These are phyloP conservation scores for Uria aalge DNA, from an alignment of 2,113 vertebrate genomes.

Conservation along the genomic window DNA sequence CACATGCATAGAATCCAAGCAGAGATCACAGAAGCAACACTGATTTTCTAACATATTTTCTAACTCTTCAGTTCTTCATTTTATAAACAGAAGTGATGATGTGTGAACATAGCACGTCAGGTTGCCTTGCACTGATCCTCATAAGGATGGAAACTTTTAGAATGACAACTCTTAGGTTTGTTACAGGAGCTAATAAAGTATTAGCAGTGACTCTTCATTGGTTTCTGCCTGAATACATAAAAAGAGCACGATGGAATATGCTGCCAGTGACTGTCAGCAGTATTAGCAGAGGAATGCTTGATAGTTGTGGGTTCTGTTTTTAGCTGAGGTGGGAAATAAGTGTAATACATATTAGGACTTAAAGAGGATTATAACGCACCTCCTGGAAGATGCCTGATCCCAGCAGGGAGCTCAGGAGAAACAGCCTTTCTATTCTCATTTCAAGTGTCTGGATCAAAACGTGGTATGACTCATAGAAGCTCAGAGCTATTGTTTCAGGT, in stretches of 20 bases:
- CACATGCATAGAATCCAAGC: neutral
- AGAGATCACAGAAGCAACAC: neutral
- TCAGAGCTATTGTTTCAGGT: neutral
- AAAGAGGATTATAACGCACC: neutral
- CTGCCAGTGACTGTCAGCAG: neutral
- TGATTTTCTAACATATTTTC: neutral
- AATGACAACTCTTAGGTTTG: neutral
- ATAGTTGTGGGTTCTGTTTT: neutral
- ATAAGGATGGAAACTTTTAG: neutral
- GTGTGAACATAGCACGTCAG: neutral
- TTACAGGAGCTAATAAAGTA: neutral
- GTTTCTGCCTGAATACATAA: neutral
- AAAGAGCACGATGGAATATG: neutral
- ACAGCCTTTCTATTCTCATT: neutral
- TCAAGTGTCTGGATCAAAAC: neutral
- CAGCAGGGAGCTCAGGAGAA: neutral
- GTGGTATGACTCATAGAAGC: neutral
- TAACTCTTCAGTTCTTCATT: neutral
- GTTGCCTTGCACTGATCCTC: neutral
- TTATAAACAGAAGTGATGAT: neutral
- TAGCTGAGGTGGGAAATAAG: neutral
- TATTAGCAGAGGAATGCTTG: neutral
- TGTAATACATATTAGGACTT: neutral
- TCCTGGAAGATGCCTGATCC: neutral
- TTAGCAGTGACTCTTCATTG: neutral